A percentile compares a stretch with the other conserved stretches of the same genome.
Evolutionary conservation across 2,797 vertebrate species (phyloP).

Genomic region (Darevskia nairensis): DNA sequence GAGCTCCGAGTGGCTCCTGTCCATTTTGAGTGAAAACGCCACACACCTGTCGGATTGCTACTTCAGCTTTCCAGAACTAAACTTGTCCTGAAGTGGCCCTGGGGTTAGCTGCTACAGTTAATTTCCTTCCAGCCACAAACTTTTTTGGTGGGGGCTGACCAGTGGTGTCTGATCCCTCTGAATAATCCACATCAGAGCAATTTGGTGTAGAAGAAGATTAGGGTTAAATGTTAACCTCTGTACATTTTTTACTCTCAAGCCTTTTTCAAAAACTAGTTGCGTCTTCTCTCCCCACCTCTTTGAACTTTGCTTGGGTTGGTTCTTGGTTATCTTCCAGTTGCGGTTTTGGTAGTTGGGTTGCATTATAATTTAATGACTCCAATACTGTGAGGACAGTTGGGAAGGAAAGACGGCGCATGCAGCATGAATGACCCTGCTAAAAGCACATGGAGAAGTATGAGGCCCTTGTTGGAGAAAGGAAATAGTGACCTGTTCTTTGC

Average conservation of each 20-base stretch:
- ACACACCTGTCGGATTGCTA: too few species aligned
- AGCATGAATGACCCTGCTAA: neutral
- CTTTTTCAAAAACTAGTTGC: neutral
- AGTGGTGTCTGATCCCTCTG: neutral
- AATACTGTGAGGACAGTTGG: neutral
- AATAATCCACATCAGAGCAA: neutral
- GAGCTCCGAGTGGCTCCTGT: neutral
- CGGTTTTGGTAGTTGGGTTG: neutral
- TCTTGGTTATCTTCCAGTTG: neutral
- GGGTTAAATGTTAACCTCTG: too few species aligned
- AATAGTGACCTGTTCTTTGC: neutral
- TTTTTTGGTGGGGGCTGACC: neutral
- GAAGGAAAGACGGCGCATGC: neutral
- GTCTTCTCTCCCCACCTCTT: neutral
- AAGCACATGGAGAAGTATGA: neutral
- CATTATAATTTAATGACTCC: neutral
- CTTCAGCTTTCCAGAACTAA: neutral
- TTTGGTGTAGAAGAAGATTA: neutral
- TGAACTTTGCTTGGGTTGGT: neutral
- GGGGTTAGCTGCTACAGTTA: neutral
- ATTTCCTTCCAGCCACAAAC: neutral
- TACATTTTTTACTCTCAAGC: too few species aligned
- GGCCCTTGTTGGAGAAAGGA: neutral
- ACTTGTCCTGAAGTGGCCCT: neutral
- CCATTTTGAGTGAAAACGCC: neutral